Percentiles rank a stretch among this genome's conserved stretches.
Conservation (phyloP, 2,797 vertebrate genomes). For the Synaphobranchus kaupii region DNA sequence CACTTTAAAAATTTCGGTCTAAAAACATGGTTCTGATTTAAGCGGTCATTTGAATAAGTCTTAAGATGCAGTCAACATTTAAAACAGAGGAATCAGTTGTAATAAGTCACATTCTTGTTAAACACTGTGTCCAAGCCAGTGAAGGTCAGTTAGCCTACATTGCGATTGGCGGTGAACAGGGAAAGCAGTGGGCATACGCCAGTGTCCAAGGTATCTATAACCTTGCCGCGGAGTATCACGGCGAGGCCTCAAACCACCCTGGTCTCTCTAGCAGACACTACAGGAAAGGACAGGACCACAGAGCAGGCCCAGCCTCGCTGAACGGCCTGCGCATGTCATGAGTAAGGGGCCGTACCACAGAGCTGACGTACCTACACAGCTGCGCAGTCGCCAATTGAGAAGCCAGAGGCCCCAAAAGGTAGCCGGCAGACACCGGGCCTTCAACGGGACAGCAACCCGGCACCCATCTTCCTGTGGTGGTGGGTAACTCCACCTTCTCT, state of each 20-base stretch:
- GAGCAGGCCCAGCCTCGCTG: constrained; percentile 45
- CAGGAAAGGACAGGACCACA: constrained; percentile 67
- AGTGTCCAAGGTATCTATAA: constrained; percentile 76
- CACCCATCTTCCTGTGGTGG: neutral
- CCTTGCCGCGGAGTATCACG: constrained; percentile 54
- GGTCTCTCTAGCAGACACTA: constrained; percentile 64
- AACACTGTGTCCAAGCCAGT: no score
- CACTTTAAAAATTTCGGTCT: no score
- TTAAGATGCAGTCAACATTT: no score
- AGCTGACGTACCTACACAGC: neutral
- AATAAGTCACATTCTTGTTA: no score
- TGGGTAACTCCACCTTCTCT: neutral
- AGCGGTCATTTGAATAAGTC: no score
- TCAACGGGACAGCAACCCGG: neutral
- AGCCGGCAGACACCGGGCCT: neutral
- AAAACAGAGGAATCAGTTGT: no score
- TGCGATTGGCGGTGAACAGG: neutral
- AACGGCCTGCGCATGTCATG: constrained; percentile 32
- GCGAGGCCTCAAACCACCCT: constrained; percentile 71
- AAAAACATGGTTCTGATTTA: no score
- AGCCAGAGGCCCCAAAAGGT: neutral
- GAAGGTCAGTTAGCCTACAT: no score
- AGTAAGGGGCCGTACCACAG: neutral
- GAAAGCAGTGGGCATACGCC: neutral
- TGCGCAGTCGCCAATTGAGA: neutral